These are phyloP conservation scores for Cyclophora punctaria DNA, from an alignment of 2,888 invertebrate species.

Conservation along the genomic window DNA sequence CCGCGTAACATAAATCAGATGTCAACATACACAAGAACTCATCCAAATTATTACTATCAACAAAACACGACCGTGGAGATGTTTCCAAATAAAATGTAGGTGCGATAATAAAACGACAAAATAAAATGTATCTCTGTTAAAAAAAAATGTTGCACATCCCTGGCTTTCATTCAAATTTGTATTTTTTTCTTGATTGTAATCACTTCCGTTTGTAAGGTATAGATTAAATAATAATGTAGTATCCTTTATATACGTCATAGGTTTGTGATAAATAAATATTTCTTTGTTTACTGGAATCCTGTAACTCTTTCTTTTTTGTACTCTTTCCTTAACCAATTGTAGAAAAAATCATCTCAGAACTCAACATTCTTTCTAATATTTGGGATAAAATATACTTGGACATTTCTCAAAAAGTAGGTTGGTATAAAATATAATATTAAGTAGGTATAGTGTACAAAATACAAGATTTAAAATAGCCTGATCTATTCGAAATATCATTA, in stretches of 20 bases:
- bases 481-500: slow-evolving; percentile 23
- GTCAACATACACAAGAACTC: background rate
- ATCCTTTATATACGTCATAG: too few species aligned
- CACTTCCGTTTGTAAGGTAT: too few species aligned
- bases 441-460: slow-evolving; percentile 26
- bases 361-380: slow-evolving; percentile 33
- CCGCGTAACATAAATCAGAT: slow-evolving; percentile 8
- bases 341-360: slow-evolving; percentile 26
- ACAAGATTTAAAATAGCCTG: slow-evolving; percentile 36
- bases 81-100: too few species aligned
- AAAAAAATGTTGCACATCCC: slow-evolving; percentile 6
- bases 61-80: too few species aligned
- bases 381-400: slow-evolving; percentile 20
- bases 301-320: slow-evolving; percentile 27
- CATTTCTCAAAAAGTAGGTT: slow-evolving; percentile 25
- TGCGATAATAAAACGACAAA: too few species aligned
- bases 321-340: slow-evolving; percentile 28
- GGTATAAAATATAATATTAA: slow-evolving; percentile 33
- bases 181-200: too few species aligned
- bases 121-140: background rate
- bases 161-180: slow-evolving; percentile 1
- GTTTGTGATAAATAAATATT: too few species aligned
- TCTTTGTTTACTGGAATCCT: too few species aligned
- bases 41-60: too few species aligned
- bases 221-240: too few species aligned